Conservation (phyloP, 2,888 invertebrate species). For the Carcina quercana region DNA sequence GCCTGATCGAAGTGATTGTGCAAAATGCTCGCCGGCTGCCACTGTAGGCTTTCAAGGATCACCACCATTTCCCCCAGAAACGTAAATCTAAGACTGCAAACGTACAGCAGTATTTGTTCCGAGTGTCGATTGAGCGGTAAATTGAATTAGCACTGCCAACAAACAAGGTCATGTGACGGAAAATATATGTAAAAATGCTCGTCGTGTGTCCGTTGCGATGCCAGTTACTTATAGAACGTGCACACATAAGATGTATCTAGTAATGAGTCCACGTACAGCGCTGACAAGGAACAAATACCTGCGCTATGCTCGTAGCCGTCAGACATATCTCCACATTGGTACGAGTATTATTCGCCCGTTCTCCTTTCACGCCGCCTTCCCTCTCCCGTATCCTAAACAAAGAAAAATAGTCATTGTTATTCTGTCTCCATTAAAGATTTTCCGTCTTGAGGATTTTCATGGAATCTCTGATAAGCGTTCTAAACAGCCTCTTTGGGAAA, state of each 20-base stretch:
- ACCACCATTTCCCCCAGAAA: too few species aligned
- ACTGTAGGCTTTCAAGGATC: too few species aligned
- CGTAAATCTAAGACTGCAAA: too few species aligned
- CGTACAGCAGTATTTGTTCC: too few species aligned
- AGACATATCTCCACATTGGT: slow-evolving; percentile 34
- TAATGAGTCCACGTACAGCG: slow-evolving; percentile 50
- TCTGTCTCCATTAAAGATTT: slow-evolving; percentile 4
- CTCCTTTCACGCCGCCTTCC: slow-evolving; percentile 24
- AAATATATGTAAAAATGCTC: too few species aligned
- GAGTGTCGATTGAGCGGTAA: too few species aligned
- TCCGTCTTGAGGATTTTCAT: too few species aligned
- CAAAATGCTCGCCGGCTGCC: too few species aligned
- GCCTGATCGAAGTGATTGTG: slow-evolving; percentile 35
- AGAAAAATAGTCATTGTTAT: slow-evolving; percentile 12
- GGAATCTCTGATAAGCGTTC: too few species aligned
- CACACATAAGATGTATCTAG: slow-evolving; percentile 29
- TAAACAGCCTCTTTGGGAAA: too few species aligned
- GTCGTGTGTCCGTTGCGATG: slow-evolving; percentile 17
- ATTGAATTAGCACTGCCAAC: too few species aligned
- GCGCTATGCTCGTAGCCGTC: slow-evolving; percentile 32
- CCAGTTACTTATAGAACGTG: slow-evolving; percentile 24
- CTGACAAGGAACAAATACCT: slow-evolving; percentile 50
- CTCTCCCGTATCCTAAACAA: slow-evolving; percentile 14
- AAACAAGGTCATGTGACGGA: too few species aligned
- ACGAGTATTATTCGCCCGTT: slow-evolving; percentile 26